Conservation (phyloP, 30 jellyfish, hydroid and myxozoan genomes). For the Aurelia aurita complex sp. Pacific region DNA sequence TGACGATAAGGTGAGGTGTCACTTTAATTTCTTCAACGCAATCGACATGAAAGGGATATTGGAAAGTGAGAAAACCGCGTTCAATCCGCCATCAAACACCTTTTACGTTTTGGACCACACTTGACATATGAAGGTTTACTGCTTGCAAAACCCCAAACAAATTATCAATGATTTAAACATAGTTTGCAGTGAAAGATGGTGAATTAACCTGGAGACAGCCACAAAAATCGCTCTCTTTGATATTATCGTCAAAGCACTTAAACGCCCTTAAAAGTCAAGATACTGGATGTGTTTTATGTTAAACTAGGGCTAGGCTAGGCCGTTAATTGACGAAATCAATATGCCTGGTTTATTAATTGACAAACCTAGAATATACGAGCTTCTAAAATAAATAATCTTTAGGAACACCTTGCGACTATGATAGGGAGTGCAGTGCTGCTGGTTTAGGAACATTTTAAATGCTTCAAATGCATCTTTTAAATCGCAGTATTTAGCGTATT, state of each 20-base stretch:
- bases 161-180: conserved; percentile 4
- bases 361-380: too few species aligned
- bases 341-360: too few species aligned
- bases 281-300: too few species aligned
- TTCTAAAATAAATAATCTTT: too few species aligned
- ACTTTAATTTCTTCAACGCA: background rate
- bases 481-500: too few species aligned
- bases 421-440: too few species aligned
- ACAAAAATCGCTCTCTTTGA: background rate
- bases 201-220: background rate
- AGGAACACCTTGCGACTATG: too few species aligned
- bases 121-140: background rate
- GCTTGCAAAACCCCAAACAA: conserved; percentile 44
- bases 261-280: background rate
- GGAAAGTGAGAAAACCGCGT: background rate
- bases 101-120: conserved; percentile 27
- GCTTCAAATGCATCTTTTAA: too few species aligned
- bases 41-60: background rate
- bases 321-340: too few species aligned
- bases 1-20: background rate
- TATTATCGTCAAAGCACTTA: background rate
- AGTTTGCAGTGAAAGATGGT: background rate
- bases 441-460: too few species aligned
- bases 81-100: conserved; percentile 2
- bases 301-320: too few species aligned